Base-by-base conservation (phyloP, 2,113 vertebrate genomes). In the Tupaia tana region DNA sequence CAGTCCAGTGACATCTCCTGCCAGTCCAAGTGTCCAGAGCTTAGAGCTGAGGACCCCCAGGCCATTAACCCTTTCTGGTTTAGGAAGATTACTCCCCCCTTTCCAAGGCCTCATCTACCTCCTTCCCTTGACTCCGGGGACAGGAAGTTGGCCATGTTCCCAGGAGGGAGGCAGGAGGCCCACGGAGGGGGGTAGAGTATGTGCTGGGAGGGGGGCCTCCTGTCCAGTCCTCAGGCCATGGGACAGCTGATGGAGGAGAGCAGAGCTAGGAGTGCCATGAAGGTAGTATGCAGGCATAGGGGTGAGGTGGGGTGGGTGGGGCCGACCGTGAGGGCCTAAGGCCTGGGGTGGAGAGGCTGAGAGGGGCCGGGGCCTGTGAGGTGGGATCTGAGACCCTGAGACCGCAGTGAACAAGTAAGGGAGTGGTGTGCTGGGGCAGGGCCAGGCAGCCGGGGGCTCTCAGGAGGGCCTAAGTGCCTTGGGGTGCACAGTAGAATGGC, bases 101-200 rank as follows among this genome's bases (percentile, higher is more conserved):
- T 92, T 73, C 83, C 63, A 93, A 92, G 85, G 88, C 89, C 95
- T 86, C 79, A 16, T 84, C 95, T 75, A 95, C 80, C 89, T 93
- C 96, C 91, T 96, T 93, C 96, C 79, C 96, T 95, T 94, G 86
- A 95, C 91, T 96, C 86, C 71, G 6, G 52, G 95, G 96, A 96
- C 94, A 96, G 97, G 97, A 98, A 98, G 96, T 97, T 97, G 97
- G 97, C 97, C 89, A 16, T 67, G 92, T 96, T 97, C 97, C 97
- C 97, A 96, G 96, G 97, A 97, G 97, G 89, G 94, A 97, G 93
- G 94, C 91, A 63, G 91, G 96, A 98, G 96, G 96, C 95, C 96
- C 71, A 1, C 3, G 6, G 91, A 96, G 89, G 66, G 83, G 93
- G 89, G 75, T 85, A 91, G 90, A 93, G 81, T 78, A 8, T 89